Evolutionary conservation across 2,797 vertebrate species (phyloP).

Genomic region (Eulemur coronatus): DNA sequence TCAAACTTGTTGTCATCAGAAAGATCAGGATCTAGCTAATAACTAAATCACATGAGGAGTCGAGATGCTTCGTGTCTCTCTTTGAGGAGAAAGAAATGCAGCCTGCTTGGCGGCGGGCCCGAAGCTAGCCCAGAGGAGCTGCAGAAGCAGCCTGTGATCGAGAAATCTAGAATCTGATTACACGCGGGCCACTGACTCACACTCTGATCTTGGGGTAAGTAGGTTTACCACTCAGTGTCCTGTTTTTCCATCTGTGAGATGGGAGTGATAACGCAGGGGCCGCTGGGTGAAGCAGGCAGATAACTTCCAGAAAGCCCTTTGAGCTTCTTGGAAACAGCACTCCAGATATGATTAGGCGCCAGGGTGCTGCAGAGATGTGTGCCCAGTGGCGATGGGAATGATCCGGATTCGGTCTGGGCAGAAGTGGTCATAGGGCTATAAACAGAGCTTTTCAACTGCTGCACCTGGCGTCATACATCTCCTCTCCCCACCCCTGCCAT

Average conservation of each 20-base stretch:
- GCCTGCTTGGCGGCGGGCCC: neutral
- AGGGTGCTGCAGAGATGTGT: neutral
- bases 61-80: neutral
- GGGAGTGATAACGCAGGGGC: conserved; percentile 53
- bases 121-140: neutral
- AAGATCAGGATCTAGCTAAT: neutral
- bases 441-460: neutral
- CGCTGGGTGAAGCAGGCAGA: conserved; percentile 57
- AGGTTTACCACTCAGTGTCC: conserved; percentile 18
- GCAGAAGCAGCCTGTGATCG: neutral
- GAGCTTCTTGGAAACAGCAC: conserved; percentile 72
- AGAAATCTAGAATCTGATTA: conserved; percentile 27
- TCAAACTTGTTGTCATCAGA: neutral
- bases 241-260: conserved; percentile 69
- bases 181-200: neutral
- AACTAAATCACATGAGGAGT: neutral
- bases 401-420: neutral
- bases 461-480: neutral
- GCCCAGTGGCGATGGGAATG: neutral
- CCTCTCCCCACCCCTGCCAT: neutral
- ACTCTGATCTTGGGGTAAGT: conserved; percentile 23
- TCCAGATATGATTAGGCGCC: conserved; percentile 63
- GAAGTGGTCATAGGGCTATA: neutral
- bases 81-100: neutral
- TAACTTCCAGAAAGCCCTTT: conserved; percentile 73